Conservation (phyloP, 2,797 vertebrate species). For the Dendrocincla fuliginosa region DNA sequence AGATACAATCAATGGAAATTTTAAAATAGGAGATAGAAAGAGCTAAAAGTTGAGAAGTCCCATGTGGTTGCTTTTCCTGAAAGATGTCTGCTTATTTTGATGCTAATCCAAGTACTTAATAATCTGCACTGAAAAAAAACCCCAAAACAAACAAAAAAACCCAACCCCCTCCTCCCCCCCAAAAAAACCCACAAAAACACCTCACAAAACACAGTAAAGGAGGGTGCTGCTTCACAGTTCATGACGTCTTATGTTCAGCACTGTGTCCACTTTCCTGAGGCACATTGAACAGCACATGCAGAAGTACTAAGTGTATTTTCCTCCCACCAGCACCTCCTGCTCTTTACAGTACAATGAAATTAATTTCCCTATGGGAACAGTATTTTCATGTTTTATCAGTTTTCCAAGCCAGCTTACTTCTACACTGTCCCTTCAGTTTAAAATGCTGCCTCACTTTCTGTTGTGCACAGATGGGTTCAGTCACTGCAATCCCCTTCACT, state of each 20-base stretch:
- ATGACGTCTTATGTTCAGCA: not conserved
- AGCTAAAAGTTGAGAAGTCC: conserved; percentile 15
- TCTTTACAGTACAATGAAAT: not conserved
- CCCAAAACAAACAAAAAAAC: not conserved
- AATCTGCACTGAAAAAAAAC: conserved; percentile 9
- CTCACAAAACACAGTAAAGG: not conserved
- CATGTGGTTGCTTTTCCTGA: conserved; percentile 29
- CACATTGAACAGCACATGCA: not conserved
- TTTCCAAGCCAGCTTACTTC: not conserved
- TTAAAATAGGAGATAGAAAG: not conserved
- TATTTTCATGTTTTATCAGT: not conserved
- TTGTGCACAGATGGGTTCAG: not conserved
- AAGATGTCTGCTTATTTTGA: conserved; percentile 37
- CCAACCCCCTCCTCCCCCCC: too few relatives aligned
- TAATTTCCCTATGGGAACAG: not conserved
- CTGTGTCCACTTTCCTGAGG: not conserved
- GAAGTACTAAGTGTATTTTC: not conserved
- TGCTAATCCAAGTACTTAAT: conserved; percentile 50
- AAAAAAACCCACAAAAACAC: too few relatives aligned
- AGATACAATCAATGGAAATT: not conserved
- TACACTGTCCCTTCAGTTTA: not conserved
- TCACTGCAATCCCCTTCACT: not conserved
- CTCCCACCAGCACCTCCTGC: not conserved
- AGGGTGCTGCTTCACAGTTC: conserved; percentile 33
- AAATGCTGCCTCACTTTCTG: not conserved